Evolutionary conservation across 2,113 vertebrate species (phyloP).

Genomic region (Hemiscyllium ocellatum): DNA sequence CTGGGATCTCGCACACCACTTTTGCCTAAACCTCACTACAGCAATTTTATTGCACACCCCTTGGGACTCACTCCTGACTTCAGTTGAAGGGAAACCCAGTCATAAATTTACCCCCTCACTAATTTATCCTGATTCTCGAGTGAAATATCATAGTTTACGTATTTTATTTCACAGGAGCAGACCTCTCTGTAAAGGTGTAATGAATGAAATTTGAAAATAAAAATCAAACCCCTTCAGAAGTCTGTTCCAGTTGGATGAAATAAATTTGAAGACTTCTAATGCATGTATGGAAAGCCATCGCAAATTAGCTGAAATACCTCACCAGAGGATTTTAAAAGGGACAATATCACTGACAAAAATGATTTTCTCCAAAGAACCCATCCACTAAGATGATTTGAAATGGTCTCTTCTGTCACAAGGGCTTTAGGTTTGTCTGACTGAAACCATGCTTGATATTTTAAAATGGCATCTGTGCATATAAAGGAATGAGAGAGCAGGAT

Average conservation of each 20-base stretch:
- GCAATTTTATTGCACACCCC: not conserved
- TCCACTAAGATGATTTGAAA: not conserved
- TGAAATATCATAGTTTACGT: not conserved
- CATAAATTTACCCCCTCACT: no score
- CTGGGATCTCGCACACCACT: not conserved
- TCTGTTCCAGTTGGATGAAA: not conserved
- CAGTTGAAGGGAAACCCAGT: not conserved
- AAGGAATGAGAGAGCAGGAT: not conserved
- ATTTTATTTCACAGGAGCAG: conserved; percentile 5
- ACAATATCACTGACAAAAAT: not conserved
- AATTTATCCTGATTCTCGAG: no score
- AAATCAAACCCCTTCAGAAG: not conserved
- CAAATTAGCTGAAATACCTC: not conserved
- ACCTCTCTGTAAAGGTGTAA: not conserved
- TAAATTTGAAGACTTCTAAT: not conserved
- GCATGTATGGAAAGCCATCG: not conserved
- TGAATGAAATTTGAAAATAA: not conserved
- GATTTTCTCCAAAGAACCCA: not conserved
- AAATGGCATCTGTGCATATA: not conserved
- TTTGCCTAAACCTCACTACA: not conserved
- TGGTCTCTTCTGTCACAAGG: not conserved
- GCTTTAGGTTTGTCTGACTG: not conserved
- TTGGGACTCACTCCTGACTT: not conserved
- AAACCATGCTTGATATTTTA: not conserved
- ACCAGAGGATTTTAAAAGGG: not conserved